Percentiles rank a stretch among this genome's conserved stretches.
phyloP scores from a whole-genome alignment of 2,797 vertebrate genomes.

The Danionella dracula region DNA sequence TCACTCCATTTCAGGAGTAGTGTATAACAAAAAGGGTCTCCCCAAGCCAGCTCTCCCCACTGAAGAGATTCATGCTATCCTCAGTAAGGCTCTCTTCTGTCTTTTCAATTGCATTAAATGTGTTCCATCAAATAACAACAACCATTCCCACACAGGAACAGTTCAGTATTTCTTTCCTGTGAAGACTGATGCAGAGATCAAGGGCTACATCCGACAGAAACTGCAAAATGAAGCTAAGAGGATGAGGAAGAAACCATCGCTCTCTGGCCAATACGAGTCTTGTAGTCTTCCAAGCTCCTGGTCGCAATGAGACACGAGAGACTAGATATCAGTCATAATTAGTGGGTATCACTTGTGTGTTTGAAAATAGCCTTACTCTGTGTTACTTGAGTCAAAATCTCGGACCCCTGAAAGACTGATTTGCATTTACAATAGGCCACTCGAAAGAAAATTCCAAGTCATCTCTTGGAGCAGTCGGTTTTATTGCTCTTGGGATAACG shows the following conservation, averaged over 20 bases:
- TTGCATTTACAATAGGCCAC: slow-evolving; percentile 18
- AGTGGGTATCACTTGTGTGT: slow-evolving; percentile 28
- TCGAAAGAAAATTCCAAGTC: slow-evolving; percentile 8
- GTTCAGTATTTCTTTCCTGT: slow-evolving; percentile 58
- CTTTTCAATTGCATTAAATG: not conserved
- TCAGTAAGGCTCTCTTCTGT: slow-evolving; percentile 43
- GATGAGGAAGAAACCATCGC: slow-evolving; percentile 50
- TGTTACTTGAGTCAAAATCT: slow-evolving; percentile 16
- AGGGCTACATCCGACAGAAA: slow-evolving; percentile 62
- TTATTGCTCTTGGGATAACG: slow-evolving; percentile 26
- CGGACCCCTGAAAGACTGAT: slow-evolving; percentile 6
- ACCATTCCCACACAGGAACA: slow-evolving; percentile 43
- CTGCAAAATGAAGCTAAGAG: slow-evolving; percentile 60
- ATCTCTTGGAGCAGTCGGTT: not conserved
- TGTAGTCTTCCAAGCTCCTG: slow-evolving; percentile 18
- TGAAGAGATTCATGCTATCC: slow-evolving; percentile 55
- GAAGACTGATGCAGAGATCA: slow-evolving; percentile 59
- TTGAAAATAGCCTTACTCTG: slow-evolving; percentile 31
- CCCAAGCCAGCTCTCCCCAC: slow-evolving; percentile 58
- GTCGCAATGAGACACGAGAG: slow-evolving; percentile 34
- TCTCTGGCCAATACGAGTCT: slow-evolving; percentile 32
- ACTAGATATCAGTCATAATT: slow-evolving; percentile 39
- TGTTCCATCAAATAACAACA: not conserved
- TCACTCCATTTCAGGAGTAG: slow-evolving; percentile 59
- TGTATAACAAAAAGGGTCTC: slow-evolving; percentile 55